Percentiles rank a stretch among this genome's conserved stretches.
Evolutionary conservation across 2,888 invertebrate genomes (phyloP).

Genomic region (Agrilus mali): DNA sequence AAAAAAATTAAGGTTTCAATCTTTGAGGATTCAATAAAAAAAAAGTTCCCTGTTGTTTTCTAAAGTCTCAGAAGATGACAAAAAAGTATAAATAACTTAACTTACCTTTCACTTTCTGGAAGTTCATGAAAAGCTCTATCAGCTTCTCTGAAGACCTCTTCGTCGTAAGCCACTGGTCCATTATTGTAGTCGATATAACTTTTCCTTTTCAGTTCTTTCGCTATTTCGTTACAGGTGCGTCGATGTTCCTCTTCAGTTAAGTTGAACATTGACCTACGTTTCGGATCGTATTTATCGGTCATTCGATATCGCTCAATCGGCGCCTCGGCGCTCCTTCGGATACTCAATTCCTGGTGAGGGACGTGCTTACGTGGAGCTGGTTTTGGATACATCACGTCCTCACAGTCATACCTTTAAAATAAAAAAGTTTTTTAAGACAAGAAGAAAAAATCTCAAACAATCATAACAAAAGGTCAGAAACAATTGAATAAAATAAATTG

Average conservation of each 20-base stretch:
- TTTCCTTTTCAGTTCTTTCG: slow-evolving; percentile 35
- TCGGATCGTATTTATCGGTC: slow-evolving; percentile 28
- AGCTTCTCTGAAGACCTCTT: slow-evolving; percentile 17
- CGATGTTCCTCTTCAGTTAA: slow-evolving; percentile 35
- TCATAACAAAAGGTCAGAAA: too few species aligned
- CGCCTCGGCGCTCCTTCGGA: slow-evolving; percentile 20
- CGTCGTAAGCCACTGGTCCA: slow-evolving; percentile 14
- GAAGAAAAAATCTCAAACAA: too few species aligned
- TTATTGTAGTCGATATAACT: slow-evolving; percentile 32
- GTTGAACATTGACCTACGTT: slow-evolving; percentile 33
- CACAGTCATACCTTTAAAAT: slow-evolving; percentile 4
- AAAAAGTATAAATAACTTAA: background rate
- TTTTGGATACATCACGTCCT: slow-evolving; percentile 18
- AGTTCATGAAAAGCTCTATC: slow-evolving; percentile 34
- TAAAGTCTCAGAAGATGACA: too few species aligned
- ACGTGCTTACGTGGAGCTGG: slow-evolving; percentile 23
- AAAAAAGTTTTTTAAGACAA: slow-evolving; percentile 3
- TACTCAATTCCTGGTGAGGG: slow-evolving; percentile 17
- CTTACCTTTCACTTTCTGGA: slow-evolving; percentile 39
- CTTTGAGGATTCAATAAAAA: too few species aligned
- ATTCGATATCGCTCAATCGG: slow-evolving; percentile 22
- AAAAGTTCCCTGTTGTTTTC: too few species aligned
- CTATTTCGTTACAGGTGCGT: slow-evolving; percentile 35
- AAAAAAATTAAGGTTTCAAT: too few species aligned
- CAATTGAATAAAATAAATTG: too few species aligned